A percentile compares a stretch with the other conserved stretches of the same genome.
These are phyloP conservation scores for Escarpia spicata DNA, from an alignment of 2,888 invertebrate species.

Conservation along the genomic window DNA sequence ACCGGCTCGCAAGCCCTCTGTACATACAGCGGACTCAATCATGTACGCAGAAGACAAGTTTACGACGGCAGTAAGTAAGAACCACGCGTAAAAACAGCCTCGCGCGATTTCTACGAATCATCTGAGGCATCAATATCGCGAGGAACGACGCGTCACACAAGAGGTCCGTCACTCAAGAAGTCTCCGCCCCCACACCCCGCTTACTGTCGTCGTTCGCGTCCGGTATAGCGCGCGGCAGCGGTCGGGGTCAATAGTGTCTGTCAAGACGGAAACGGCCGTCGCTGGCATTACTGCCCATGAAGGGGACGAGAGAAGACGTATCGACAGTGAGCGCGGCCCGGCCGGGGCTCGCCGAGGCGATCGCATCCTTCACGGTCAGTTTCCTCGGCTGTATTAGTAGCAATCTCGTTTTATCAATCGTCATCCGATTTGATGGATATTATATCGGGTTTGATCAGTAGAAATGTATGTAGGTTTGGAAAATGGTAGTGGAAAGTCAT, in stretches of 20 bases:
- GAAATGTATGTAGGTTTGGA: neutral
- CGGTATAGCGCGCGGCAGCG: neutral
- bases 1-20: neutral
- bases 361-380: neutral
- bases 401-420: neutral
- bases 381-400: neutral
- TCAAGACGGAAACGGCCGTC: neutral
- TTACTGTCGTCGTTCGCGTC: neutral
- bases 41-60: neutral
- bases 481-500: neutral
- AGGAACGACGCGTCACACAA: neutral
- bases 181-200: neutral
- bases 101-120: neutral
- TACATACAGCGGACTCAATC: neutral
- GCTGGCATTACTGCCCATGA: neutral
- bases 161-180: neutral
- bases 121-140: neutral
- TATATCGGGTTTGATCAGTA: neutral
- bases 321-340: neutral
- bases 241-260: neutral
- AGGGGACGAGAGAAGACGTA: neutral
- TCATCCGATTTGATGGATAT: neutral
- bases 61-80: neutral
- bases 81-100: neutral
- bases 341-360: neutral